These are phyloP conservation scores for Teleiodes luculella DNA, from an alignment of 2,888 invertebrate species.

Conservation along the genomic window DNA sequence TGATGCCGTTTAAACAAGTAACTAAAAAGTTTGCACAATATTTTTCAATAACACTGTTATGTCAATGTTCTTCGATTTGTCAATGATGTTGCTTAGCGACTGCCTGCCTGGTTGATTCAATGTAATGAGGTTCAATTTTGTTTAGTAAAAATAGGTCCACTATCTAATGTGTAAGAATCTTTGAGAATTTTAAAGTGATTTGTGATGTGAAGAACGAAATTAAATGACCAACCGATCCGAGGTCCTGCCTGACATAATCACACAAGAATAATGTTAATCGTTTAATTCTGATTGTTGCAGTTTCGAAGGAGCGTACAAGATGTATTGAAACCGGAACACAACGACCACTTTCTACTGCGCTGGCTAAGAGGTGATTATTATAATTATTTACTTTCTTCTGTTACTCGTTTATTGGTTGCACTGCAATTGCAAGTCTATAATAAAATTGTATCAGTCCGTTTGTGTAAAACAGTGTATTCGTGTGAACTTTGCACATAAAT, in stretches of 20 bases:
- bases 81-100: slow-evolving; percentile 61
- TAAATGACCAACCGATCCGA: no score
- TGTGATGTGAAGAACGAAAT: not conserved
- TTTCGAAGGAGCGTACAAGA: slow-evolving; percentile 85
- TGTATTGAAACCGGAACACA: slow-evolving; percentile 83
- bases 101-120: not conserved
- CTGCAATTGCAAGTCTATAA: no score
- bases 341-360: slow-evolving; percentile 87
- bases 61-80: slow-evolving; percentile 32
- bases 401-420: no score
- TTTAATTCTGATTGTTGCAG: slow-evolving; percentile 73
- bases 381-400: not conserved
- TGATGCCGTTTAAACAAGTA: not conserved
- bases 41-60: not conserved
- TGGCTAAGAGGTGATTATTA: slow-evolving; percentile 86
- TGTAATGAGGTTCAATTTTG: not conserved
- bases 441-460: no score
- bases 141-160: no score
- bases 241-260: no score
- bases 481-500: no score
- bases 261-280: no score
- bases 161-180: no score
- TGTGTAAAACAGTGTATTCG: no score
- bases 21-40: not conserved
- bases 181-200: no score